Evolutionary conservation across 2,113 vertebrate species (phyloP).

Genomic region (Dendropsophus ebraccatus): DNA sequence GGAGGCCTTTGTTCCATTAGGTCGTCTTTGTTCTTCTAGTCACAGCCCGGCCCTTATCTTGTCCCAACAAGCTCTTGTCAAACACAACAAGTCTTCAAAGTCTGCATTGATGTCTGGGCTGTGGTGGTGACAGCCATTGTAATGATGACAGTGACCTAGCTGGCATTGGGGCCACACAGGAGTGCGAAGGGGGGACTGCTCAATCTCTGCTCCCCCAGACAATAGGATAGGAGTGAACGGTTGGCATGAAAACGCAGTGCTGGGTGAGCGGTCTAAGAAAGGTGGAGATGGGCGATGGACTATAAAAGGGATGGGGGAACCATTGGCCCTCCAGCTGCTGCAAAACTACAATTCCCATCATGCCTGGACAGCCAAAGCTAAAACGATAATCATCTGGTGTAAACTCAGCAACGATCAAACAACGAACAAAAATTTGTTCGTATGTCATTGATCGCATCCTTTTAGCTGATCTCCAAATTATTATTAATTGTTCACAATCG

Average conservation of each 20-base stretch:
- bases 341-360: too few relatives aligned
- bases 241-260: neutral
- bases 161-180: neutral
- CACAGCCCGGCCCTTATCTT: conserved; percentile 47
- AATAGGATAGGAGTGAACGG: neutral
- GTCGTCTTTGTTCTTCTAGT: conserved; percentile 6
- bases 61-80: conserved; percentile 51
- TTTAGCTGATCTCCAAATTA: too few relatives aligned
- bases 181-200: neutral
- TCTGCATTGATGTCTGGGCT: conserved; percentile 50
- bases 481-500: too few relatives aligned
- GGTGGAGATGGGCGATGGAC: too few relatives aligned
- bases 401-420: too few relatives aligned
- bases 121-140: neutral
- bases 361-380: too few relatives aligned
- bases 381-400: too few relatives aligned
- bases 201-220: neutral
- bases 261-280: too few relatives aligned
- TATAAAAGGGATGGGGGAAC: too few relatives aligned
- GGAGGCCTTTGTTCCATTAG: conserved; percentile 38
- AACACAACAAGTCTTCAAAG: conserved; percentile 51
- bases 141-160: conserved; percentile 6
- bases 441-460: too few relatives aligned
- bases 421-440: too few relatives aligned
- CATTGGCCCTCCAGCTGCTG: too few relatives aligned